Evolutionary conservation across 1,140 invertebrate genomes (phyloP).

Genomic region (Battus philenor): DNA sequence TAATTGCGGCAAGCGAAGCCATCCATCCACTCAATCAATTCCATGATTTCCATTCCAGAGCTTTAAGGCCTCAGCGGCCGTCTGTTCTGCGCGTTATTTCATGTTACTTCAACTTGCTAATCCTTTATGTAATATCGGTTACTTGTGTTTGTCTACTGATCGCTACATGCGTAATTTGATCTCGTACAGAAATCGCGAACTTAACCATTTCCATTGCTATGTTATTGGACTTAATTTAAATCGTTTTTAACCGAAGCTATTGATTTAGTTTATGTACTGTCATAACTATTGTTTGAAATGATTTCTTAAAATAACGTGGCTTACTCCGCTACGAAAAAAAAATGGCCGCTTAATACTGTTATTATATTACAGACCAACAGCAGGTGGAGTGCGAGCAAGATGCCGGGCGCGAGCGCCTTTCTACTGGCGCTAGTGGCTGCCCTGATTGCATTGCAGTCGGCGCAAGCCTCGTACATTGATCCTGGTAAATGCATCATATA

Average conservation of each 20-base stretch:
- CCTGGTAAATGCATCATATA: conserved; percentile 48
- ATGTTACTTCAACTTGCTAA: too few relatives aligned
- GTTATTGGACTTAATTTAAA: not conserved
- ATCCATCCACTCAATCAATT: too few relatives aligned
- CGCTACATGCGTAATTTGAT: too few relatives aligned
- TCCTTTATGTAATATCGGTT: too few relatives aligned
- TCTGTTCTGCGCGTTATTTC: too few relatives aligned
- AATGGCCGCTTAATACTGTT: not conserved
- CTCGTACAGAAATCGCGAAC: too few relatives aligned
- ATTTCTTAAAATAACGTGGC: not conserved
- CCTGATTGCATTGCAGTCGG: conserved; percentile 50
- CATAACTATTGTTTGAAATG: not conserved
- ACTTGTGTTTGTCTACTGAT: too few relatives aligned
- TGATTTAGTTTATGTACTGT: not conserved
- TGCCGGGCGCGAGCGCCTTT: conserved; percentile 64
- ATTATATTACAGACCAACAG: conserved; percentile 43
- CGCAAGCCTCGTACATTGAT: conserved; percentile 59
- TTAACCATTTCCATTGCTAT: not conserved
- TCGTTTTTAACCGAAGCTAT: not conserved
- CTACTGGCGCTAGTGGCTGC: conserved; percentile 60
- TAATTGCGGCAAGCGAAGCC: too few relatives aligned
- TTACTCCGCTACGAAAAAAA: not conserved
- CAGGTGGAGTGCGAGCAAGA: conserved; percentile 46
- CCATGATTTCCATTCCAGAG: too few relatives aligned
- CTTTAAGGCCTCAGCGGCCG: too few relatives aligned